phyloP scores from a whole-genome alignment of 2,888 invertebrate species.

The Euzetes globulus region DNA sequence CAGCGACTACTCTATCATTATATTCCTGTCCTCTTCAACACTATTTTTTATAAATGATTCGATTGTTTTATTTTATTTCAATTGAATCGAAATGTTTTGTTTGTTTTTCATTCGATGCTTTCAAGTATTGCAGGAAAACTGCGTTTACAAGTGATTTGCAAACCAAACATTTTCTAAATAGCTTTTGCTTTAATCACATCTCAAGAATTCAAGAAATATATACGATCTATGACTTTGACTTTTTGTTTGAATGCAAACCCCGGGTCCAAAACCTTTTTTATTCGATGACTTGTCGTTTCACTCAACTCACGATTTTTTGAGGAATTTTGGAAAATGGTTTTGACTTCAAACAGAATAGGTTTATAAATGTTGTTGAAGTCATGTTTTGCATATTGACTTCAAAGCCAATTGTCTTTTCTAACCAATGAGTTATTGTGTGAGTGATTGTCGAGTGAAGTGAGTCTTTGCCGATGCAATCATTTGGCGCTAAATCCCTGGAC shows the following conservation, averaged over 20 bases:
- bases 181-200: no score
- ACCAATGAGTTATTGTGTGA: neutral
- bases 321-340: neutral
- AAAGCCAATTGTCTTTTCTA: constrained; percentile 2
- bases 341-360: neutral
- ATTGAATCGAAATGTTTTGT: neutral
- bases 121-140: neutral
- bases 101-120: neutral
- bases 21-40: neutral
- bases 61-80: neutral
- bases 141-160: neutral
- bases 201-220: no score
- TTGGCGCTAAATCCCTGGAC: neutral
- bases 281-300: neutral
- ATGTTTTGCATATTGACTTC: constrained; percentile 15
- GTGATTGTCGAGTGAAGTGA: neutral
- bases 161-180: neutral
- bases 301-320: no score
- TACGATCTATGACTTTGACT: no score
- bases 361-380: neutral
- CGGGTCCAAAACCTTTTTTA: no score
- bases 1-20: constrained; percentile 8
- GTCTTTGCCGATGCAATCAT: constrained; percentile 15
- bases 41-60: neutral
- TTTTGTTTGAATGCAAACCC: no score